A percentile compares a stretch with the other conserved stretches of the same genome.
phyloP scores from a whole-genome alignment of 2,113 vertebrate species.

The Perognathus longimembris region DNA sequence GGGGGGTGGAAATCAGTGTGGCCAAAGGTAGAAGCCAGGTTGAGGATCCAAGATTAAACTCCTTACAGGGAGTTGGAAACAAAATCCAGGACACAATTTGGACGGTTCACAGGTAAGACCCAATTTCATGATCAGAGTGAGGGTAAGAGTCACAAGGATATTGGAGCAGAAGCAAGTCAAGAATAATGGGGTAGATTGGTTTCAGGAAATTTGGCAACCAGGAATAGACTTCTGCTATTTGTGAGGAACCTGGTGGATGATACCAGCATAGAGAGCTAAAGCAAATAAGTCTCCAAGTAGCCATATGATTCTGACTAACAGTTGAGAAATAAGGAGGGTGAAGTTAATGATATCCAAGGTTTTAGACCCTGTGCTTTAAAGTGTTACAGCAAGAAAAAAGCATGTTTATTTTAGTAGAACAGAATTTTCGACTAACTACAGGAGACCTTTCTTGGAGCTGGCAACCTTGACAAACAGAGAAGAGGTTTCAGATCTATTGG shows the following conservation, averaged over 20 bases:
- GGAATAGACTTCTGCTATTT: not conserved
- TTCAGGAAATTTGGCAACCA: not conserved
- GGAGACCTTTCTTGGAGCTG: not conserved
- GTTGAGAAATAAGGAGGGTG: not conserved
- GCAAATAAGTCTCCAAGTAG: not conserved
- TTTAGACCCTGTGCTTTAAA: not conserved
- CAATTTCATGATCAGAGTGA: not conserved
- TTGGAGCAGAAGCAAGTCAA: not conserved
- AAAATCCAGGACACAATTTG: not conserved
- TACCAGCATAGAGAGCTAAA: not conserved
- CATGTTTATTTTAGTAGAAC: not conserved
- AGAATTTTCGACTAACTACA: not conserved
- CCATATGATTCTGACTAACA: not conserved
- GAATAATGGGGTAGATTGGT: not conserved
- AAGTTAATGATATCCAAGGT: not conserved
- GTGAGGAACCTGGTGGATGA: not conserved
- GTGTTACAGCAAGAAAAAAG: not conserved
- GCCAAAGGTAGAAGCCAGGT: not conserved
- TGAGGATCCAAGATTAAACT: not conserved
- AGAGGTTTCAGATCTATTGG: not conserved
- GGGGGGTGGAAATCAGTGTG: not conserved
- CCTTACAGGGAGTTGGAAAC: not conserved
- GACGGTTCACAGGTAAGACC: not conserved
- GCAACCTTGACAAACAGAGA: constrained; percentile 3
- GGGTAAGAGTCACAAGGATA: not conserved